Base-by-base conservation (phyloP, 1,140 invertebrate genomes). In the Apis laboriosa region DNA sequence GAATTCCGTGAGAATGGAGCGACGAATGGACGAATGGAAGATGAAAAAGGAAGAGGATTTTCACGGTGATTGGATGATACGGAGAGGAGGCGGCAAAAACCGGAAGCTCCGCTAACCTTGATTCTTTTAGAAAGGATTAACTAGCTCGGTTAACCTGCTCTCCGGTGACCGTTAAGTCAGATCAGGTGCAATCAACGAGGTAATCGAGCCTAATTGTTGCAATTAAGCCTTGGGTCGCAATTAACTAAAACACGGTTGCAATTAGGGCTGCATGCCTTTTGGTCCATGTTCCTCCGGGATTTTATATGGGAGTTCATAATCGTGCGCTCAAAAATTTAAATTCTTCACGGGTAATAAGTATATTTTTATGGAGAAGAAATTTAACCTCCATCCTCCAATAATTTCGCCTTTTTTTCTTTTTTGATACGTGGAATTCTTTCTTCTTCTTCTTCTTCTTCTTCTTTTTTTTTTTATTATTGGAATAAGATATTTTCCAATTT, bases 1-100 rank as follows among this genome's bases (percentile, higher is more conserved):
- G 70, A 84, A 80, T 84, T 72, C 68, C 80, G 13, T n/a, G 76
- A 61, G 86, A 87, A 83, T 21, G 55, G 49, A 4, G 19, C 51
- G 64, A 24, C 34, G 67, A 34, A 75, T 68, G 74, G 66, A 67
- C 34, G 55, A n/a, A n/a, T n/a, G n/a, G n/a, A 9, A 28, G 66
- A 74, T 78, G 78, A 84, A 86, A 79, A 90, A 88, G 66, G 77
- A n/a, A n/a, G n/a, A 66, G 82, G 84, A 90, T 90, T 90, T 90
- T 90, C 85, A 89, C 86, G 84, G 83, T 64, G 80, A 89, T 84
- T 70, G 67, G 73, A 80, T n/a, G n/a, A n/a, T n/a, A n/a, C 53
- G 72, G 34, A 13, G 55, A 8, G 17, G 56, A 34, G 61, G 24
- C 13, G 2, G 61, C 71, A 90, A 88, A 88, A 89, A 86, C 86